Conservation (phyloP, 1,140 invertebrate genomes). For the Drosophila truncata region DNA sequence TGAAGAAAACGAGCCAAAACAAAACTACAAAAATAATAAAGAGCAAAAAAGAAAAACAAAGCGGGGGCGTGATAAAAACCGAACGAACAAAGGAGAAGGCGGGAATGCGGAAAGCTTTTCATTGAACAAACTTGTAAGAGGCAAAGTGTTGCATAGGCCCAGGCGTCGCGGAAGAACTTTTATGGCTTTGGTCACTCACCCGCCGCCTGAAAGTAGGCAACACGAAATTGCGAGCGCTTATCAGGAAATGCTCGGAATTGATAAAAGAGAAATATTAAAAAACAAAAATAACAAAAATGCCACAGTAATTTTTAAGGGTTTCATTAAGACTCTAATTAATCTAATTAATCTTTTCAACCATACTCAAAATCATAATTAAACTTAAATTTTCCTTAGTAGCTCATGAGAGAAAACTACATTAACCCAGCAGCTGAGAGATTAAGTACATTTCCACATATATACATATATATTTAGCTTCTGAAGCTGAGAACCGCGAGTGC, state of each 20-base stretch:
- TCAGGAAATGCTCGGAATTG: background rate
- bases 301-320: background rate
- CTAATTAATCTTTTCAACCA: background rate
- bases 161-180: background rate
- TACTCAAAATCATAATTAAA: background rate
- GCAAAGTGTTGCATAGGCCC: constrained; percentile 19
- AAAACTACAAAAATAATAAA: constrained; percentile 74
- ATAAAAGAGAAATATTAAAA: background rate
- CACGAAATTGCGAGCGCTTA: background rate
- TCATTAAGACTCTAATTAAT: background rate
- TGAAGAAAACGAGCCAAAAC: constrained; percentile 71
- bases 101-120: constrained; percentile 29
- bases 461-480: constrained; percentile 5
- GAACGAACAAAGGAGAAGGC: constrained; percentile 36
- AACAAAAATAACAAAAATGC: too few species aligned
- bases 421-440: background rate
- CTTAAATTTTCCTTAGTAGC: background rate
- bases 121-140: constrained; percentile 14
- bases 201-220: constrained; percentile 27
- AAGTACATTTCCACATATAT: constrained; percentile 1
- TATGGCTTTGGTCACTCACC: constrained; percentile 34
- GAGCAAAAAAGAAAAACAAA: background rate
- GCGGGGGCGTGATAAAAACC: constrained; percentile 18
- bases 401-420: background rate
- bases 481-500: constrained; percentile 38